Evolutionary conservation across 2,797 vertebrate genomes (phyloP).

Genomic region (Propithecus deckenii): DNA sequence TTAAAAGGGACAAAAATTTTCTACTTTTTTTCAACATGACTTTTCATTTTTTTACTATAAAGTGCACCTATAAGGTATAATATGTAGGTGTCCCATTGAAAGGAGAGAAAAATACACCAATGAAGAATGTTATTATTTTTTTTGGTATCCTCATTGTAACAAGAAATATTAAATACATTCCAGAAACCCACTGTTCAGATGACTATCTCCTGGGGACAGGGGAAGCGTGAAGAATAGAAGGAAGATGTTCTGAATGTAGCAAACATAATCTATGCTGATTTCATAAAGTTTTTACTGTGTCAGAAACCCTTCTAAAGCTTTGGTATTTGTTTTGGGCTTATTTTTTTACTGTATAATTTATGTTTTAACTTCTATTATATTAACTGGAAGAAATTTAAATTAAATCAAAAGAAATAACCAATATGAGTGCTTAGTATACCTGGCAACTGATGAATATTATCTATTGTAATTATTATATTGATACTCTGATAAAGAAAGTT

Average conservation of each 20-base stretch:
- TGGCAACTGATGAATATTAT: constrained; percentile 32
- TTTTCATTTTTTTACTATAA: constrained; percentile 20
- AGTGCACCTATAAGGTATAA: background rate
- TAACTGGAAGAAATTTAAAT: constrained; percentile 27
- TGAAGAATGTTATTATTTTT: constrained; percentile 17
- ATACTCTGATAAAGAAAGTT: background rate
- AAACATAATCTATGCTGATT: background rate
- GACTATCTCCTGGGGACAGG: background rate
- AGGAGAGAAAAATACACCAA: background rate
- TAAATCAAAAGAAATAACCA: background rate
- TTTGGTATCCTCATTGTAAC: background rate
- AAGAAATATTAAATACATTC: background rate
- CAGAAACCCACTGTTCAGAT: background rate
- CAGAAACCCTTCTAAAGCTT: constrained; percentile 4
- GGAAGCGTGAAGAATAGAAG: background rate
- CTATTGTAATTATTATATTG: constrained; percentile 11
- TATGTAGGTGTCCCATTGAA: background rate
- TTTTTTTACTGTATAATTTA: background rate
- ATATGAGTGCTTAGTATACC: background rate
- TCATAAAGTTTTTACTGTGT: background rate
- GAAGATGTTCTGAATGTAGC: background rate
- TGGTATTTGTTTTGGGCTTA: background rate
- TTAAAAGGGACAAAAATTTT: background rate
- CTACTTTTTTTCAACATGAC: background rate
- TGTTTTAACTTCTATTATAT: constrained; percentile 29